phyloP scores from a whole-genome alignment of 2,888 invertebrate species.

The Dilophus febrilis region DNA sequence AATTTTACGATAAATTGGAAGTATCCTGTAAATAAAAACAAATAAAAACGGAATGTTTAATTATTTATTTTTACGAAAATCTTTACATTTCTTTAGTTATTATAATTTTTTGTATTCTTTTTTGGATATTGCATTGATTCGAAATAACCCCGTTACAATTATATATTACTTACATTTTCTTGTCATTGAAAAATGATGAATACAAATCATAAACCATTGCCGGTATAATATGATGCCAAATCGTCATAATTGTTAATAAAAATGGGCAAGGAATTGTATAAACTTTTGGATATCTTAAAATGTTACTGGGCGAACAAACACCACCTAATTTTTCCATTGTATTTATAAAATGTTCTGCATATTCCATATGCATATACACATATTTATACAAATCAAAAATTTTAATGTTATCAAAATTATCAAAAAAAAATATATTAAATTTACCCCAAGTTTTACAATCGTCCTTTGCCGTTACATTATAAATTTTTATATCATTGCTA shows the following conservation, averaged over 20 bases:
- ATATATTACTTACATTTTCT: conserved; percentile 6
- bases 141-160: no score
- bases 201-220: conserved; percentile 10
- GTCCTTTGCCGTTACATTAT: conserved; percentile 5
- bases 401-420: not conserved
- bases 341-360: not conserved
- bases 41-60: not conserved
- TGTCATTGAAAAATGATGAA: conserved; percentile 7
- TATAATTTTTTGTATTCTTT: no score
- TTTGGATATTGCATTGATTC: no score
- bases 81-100: no score
- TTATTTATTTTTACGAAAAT: not conserved
- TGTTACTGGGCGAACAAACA: no score
- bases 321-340: not conserved
- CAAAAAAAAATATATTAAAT: not conserved
- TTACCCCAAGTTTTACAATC: conserved; percentile 5
- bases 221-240: conserved; percentile 13
- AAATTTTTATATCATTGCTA: conserved; percentile 4
- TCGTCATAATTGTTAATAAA: conserved; percentile 11
- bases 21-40: conserved; percentile 9
- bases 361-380: not conserved
- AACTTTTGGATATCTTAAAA: conserved; percentile 10
- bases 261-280: conserved; percentile 9
- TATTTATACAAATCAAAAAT: not conserved
- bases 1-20: conserved; percentile 13